Evolutionary conservation across 1,140 invertebrate species (phyloP).

Genomic region (Polypedilum vanderplanki): DNA sequence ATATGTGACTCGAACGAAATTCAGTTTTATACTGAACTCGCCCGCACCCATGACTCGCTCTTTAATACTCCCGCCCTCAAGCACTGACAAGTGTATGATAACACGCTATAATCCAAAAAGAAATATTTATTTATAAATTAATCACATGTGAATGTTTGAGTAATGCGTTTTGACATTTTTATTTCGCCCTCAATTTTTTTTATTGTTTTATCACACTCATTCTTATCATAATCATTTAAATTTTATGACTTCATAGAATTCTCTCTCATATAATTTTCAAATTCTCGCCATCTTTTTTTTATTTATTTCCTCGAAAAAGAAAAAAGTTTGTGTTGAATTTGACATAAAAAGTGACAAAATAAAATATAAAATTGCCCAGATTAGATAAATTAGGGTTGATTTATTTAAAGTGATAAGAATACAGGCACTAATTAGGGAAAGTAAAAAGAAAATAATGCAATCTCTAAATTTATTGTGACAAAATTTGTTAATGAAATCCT

Average conservation of each 20-base stretch:
- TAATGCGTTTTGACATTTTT: too few relatives aligned
- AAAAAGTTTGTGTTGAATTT: background rate
- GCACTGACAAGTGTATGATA: background rate
- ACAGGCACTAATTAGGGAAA: too few relatives aligned
- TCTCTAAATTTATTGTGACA: too few relatives aligned
- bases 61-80: conserved; percentile 11
- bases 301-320: too few relatives aligned
- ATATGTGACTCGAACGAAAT: background rate
- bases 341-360: background rate
- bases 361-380: background rate
- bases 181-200: too few relatives aligned
- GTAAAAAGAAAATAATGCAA: too few relatives aligned
- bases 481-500: too few relatives aligned
- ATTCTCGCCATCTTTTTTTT: background rate
- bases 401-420: conserved; percentile 1
- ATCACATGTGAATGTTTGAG: background rate
- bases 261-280: background rate
- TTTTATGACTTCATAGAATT: background rate
- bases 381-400: background rate
- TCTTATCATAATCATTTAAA: background rate
- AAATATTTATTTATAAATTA: background rate
- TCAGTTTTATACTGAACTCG: background rate
- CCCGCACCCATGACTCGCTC: background rate
- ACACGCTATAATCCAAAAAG: background rate
- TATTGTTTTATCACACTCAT: too few relatives aligned